A percentile compares a stretch with the other conserved stretches of the same genome.
Conservation (phyloP, 37 sponge, comb jelly and placozoan species). For the Diacarnus erythraeanus region DNA sequence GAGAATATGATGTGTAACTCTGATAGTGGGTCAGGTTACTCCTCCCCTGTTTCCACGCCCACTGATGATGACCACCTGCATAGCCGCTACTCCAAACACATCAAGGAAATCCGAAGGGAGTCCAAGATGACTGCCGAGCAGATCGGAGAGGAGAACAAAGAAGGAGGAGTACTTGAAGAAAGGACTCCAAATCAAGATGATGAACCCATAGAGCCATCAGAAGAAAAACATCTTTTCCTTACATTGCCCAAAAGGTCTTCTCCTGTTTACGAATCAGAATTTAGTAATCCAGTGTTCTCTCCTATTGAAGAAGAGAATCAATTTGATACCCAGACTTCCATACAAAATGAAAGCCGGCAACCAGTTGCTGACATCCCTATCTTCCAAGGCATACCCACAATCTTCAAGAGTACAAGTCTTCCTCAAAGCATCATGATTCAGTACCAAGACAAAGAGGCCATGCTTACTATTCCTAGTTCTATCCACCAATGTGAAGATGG, state of each 20-base stretch:
- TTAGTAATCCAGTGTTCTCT: background rate
- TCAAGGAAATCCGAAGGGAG: slow-evolving; percentile 12
- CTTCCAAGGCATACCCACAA: background rate
- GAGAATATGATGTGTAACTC: slow-evolving; percentile 36
- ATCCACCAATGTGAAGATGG: background rate
- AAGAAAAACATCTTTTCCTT: no score
- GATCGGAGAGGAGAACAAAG: background rate
- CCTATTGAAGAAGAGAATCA: background rate
- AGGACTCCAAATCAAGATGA: background rate
- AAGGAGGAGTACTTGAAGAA: background rate
- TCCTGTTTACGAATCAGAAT: background rate
- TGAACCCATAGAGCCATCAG: background rate
- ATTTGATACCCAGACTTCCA: background rate
- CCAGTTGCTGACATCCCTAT: background rate
- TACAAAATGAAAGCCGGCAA: slow-evolving; percentile 1
- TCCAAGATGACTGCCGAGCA: background rate
- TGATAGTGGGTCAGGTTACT: slow-evolving; percentile 53
- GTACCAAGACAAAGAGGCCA: no score
- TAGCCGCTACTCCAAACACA: background rate
- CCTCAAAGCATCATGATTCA: background rate
- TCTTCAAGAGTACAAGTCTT: background rate
- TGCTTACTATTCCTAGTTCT: no score
- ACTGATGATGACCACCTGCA: slow-evolving; percentile 53
- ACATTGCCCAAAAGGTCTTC: no score
- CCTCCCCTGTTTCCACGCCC: slow-evolving; percentile 66